These are phyloP conservation scores for Ophion ventricosus DNA, from an alignment of 2,888 invertebrate genomes.

Conservation along the genomic window DNA sequence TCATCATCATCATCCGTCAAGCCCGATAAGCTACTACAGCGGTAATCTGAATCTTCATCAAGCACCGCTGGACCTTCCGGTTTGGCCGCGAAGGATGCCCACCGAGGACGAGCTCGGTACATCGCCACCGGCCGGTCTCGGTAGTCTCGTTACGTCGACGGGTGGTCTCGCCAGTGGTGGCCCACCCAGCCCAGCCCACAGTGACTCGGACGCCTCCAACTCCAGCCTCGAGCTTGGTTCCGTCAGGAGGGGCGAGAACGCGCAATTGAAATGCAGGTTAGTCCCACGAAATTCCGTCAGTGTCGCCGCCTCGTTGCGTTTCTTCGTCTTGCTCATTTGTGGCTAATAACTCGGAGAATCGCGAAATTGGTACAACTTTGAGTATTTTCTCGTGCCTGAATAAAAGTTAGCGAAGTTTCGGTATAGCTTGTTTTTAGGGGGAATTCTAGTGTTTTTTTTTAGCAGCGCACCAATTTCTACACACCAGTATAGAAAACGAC, in stretches of 20 bases:
- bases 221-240: slow-evolving; percentile 81
- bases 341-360: not conserved
- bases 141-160: slow-evolving; percentile 73
- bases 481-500: too few species aligned
- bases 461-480: too few species aligned
- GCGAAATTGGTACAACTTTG: too few species aligned
- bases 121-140: slow-evolving; percentile 74
- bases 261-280: slow-evolving; percentile 82
- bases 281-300: not conserved
- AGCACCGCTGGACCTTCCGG: slow-evolving; percentile 78
- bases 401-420: too few species aligned
- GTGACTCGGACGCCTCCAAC: slow-evolving; percentile 81
- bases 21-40: slow-evolving; percentile 57
- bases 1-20: slow-evolving; percentile 47
- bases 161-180: slow-evolving; percentile 74
- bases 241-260: slow-evolving; percentile 79
- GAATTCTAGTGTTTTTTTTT: too few species aligned
- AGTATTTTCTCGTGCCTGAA: too few species aligned
- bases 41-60: slow-evolving; percentile 68
- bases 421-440: too few species aligned
- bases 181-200: slow-evolving; percentile 81
- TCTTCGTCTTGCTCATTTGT: not conserved
- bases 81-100: slow-evolving; percentile 82
- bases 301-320: not conserved
- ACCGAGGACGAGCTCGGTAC: slow-evolving; percentile 80